These are phyloP conservation scores for Drosophila sp. DNA, from an alignment of 1,140 invertebrate genomes.

Conservation along the genomic window DNA sequence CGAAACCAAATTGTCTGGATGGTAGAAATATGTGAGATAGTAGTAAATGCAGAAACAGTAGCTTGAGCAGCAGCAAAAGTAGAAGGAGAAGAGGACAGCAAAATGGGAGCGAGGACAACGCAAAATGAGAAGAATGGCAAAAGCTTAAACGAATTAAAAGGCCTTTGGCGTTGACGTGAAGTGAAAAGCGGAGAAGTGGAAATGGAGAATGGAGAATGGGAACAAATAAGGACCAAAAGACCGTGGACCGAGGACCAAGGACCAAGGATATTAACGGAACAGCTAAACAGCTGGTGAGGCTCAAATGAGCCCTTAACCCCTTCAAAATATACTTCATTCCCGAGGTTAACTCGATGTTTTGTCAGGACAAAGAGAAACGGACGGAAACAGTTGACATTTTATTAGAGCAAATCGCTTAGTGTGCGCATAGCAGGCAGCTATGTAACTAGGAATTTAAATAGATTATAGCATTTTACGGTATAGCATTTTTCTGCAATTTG, in stretches of 20 bases:
- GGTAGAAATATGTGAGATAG: background rate
- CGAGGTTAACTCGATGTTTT: constrained; percentile 12
- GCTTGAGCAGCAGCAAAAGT: background rate
- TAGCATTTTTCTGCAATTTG: no score
- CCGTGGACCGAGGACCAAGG: background rate
- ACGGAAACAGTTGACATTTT: background rate
- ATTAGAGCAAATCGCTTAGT: background rate
- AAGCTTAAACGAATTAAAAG: constrained; percentile 75
- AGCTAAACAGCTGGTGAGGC: constrained; percentile 2
- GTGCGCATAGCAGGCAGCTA: background rate
- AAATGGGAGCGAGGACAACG: constrained; percentile 21
- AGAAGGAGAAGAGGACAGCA: background rate
- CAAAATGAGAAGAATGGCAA: constrained; percentile 7
- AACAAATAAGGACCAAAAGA: background rate
- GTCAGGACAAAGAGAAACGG: background rate
- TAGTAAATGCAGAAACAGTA: background rate
- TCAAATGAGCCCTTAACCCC: constrained; percentile 28
- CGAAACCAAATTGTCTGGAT: no score
- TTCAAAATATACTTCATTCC: background rate
- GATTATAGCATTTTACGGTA: no score
- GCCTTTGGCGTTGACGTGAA: constrained; percentile 65
- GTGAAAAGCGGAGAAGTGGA: background rate
- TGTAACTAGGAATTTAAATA: background rate
- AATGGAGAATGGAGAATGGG: background rate
- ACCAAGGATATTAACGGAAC: constrained; percentile 20